Evolutionary conservation across 2,888 invertebrate species (phyloP), one percentile per base, ranked within the genome.

Genomic region (Morpho deidamia): DNA sequence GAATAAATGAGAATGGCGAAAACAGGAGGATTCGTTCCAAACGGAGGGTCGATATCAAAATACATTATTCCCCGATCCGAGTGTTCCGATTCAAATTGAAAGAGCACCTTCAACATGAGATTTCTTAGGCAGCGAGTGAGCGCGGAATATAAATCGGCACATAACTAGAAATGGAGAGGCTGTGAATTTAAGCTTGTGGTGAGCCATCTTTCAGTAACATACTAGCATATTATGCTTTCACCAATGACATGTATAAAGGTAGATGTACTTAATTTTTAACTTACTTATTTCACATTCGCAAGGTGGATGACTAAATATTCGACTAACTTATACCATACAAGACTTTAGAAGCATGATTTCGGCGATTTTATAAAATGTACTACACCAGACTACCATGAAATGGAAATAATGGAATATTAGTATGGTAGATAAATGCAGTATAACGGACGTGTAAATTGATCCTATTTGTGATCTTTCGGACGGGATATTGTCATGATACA

Each of bases 11-110:
- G 84, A 83, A 78, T 79, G 80, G 78, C 87, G 87, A 89, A 87
- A 88, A 88, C 87, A 86, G 84, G 82, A 86, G 84, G 87, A 89
- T 87, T 83, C 86, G 83, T 79, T 79, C 76, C 73, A 72, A 78
- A 71, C 80, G 77, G 82, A 83, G 86, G 88, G 87, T 87, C 88
- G 86, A 87, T 89, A 88, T 81, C 88, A 83, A 87, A 86, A 89
- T 89, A 88, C 88, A 87, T 89, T 89, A 89, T 87, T 86, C 85
- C 82, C 85, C 87, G 88, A 87, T 85, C 85, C 83, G 83, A 88
- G 86, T 86, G 88, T 88, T 88, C 87, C 88, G 88, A 87, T 89
- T 89, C 88, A 89, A 89, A 89, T 89, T 88, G 89, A 89, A 89
- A 89, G 89, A 89, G 89, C 89, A 87, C 87, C 87, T 85, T 82